These are phyloP conservation scores for Eulacestoma nigropectus DNA, from an alignment of 2,113 vertebrate species.

Conservation along the genomic window DNA sequence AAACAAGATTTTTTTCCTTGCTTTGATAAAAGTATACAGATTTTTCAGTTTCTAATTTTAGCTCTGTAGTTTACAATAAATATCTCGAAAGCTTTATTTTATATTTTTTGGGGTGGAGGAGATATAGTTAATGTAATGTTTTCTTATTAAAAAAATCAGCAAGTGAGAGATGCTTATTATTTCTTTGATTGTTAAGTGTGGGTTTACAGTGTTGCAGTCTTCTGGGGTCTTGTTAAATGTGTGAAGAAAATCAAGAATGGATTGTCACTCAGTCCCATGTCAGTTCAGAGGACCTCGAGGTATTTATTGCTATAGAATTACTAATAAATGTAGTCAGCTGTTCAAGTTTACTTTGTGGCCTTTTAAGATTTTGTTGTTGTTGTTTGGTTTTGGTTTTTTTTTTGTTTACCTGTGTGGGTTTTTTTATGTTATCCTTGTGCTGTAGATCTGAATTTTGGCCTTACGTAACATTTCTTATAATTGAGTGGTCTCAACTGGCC, in stretches of 20 bases:
- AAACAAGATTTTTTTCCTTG: neutral
- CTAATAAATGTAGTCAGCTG: neutral
- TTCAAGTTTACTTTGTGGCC: neutral
- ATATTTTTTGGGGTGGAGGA: neutral
- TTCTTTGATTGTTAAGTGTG: neutral
- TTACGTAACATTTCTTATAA: neutral
- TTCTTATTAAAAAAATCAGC: neutral
- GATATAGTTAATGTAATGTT: neutral
- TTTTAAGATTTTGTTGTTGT: neutral
- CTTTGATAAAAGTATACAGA: neutral
- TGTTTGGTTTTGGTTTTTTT: neutral
- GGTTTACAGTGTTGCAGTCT: neutral
- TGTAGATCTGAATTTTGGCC: neutral
- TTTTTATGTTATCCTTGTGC: fast-evolving
- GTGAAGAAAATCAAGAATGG: neutral
- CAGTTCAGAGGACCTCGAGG: neutral
- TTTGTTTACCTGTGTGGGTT: neutral
- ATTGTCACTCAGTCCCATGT: neutral
- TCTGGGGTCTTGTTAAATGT: neutral
- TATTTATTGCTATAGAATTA: neutral
- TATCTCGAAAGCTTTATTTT: neutral
- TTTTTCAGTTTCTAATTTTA: neutral
- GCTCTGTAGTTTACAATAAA: neutral
- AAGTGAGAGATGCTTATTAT: neutral
- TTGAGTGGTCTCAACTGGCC: neutral